Conservation (phyloP, 2,888 invertebrate species). For the Apamea sordens region DNA sequence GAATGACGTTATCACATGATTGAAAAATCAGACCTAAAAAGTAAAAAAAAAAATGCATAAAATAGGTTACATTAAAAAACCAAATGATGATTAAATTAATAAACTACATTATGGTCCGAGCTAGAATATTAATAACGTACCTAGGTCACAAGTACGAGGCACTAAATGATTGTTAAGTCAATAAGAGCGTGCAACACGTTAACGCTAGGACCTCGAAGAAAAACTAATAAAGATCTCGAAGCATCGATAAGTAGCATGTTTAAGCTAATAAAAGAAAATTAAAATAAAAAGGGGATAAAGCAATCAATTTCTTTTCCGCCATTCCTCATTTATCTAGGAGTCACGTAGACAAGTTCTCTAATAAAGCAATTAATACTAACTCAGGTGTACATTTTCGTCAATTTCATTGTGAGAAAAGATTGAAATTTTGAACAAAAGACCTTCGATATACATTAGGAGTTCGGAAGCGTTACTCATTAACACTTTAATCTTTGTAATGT, state of each 20-base stretch:
- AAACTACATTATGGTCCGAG: conserved; percentile 37
- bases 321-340: conserved; percentile 12
- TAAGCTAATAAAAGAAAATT: conserved; percentile 29
- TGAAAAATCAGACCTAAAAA: background rate
- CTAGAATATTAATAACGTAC: conserved; percentile 48
- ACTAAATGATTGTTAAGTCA: conserved; percentile 68
- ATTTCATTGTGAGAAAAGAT: conserved; percentile 30
- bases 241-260: conserved; percentile 57
- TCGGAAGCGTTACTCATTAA: conserved; percentile 52
- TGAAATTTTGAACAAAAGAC: conserved; percentile 16
- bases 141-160: conserved; percentile 43
- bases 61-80: conserved; percentile 5
- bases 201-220: conserved; percentile 51
- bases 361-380: conserved; percentile 47
- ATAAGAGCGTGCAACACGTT: conserved; percentile 70
- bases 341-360: conserved; percentile 39
- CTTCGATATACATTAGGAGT: conserved; percentile 52
- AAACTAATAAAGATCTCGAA: conserved; percentile 57
- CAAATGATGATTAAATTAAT: conserved; percentile 49
- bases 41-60: background rate
- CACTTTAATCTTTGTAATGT: conserved; percentile 62
- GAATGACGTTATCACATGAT: too few species aligned
- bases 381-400: conserved; percentile 19
- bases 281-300: conserved; percentile 19
- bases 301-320: conserved; percentile 31